These are phyloP conservation scores for Andrena chrysosceles DNA, from an alignment of 2,888 invertebrate species.

Conservation along the genomic window DNA sequence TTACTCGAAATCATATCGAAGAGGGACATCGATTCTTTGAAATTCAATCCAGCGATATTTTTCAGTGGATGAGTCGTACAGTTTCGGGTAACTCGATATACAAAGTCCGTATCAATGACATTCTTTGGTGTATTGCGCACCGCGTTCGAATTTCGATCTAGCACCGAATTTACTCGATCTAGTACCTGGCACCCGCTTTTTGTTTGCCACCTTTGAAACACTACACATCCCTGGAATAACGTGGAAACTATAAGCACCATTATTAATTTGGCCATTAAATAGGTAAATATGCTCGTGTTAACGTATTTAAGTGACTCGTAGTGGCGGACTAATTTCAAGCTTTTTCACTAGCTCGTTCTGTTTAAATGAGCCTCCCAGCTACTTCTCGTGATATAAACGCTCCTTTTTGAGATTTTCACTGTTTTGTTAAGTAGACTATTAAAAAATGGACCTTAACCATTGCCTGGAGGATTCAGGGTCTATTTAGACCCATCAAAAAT, in stretches of 20 bases:
- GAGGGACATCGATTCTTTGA: not conserved
- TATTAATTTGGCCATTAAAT: not conserved
- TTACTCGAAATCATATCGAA: not conserved
- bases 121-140: not conserved
- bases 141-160: conserved; percentile 12
- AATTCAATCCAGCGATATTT: not conserved
- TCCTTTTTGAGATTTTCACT: too few species aligned
- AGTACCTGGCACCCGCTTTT: not conserved
- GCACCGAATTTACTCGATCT: conserved; percentile 7
- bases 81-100: conserved; percentile 9
- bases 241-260: not conserved
- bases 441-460: too few species aligned
- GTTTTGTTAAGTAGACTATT: too few species aligned
- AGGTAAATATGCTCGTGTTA: not conserved
- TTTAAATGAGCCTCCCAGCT: not conserved
- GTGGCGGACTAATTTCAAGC: too few species aligned
- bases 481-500: too few species aligned
- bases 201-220: conserved; percentile 11
- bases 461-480: too few species aligned
- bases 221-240: conserved; percentile 7
- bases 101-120: conserved; percentile 19
- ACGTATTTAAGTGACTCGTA: too few species aligned
- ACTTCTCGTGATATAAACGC: not conserved
- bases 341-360: too few species aligned
- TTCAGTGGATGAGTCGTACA: conserved; percentile 21